Percentiles rank a stretch among this genome's conserved stretches.
Evolutionary conservation across 2,797 vertebrate species (phyloP).

Genomic region (Pitangus sulphuratus): DNA sequence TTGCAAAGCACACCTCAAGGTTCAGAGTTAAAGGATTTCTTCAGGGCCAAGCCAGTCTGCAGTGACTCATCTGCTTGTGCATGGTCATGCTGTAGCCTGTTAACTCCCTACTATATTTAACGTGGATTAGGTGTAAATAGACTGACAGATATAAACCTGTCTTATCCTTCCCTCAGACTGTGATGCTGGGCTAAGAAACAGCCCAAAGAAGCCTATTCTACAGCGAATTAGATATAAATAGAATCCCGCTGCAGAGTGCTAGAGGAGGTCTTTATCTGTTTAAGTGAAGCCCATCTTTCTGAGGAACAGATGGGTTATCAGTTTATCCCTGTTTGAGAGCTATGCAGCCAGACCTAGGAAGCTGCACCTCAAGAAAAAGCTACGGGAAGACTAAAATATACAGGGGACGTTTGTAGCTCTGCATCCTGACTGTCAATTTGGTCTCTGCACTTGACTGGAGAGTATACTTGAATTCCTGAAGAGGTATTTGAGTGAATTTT

Average conservation of each 20-base stretch:
- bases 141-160: slow-evolving; percentile 49
- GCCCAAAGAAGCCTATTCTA: background rate
- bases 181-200: slow-evolving; percentile 14
- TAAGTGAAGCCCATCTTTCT: background rate
- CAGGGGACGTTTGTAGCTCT: background rate
- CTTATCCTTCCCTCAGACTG: slow-evolving; percentile 51
- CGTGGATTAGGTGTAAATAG: slow-evolving; percentile 57
- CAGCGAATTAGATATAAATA: background rate
- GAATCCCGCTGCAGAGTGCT: background rate
- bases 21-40: background rate
- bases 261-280: background rate
- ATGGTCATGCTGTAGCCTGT: slow-evolving; percentile 28
- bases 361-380: background rate
- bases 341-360: background rate
- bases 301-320: background rate
- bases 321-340: background rate
- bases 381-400: background rate
- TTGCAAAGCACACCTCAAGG: background rate
- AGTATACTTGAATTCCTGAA: background rate
- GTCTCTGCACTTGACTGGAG: background rate
- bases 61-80: slow-evolving; percentile 23
- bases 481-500: background rate
- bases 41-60: background rate
- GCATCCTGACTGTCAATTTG: background rate
- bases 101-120: slow-evolving; percentile 58